Evolutionary conservation across 2,797 vertebrate genomes (phyloP).

Genomic region (Odontamblyopus rebecca): DNA sequence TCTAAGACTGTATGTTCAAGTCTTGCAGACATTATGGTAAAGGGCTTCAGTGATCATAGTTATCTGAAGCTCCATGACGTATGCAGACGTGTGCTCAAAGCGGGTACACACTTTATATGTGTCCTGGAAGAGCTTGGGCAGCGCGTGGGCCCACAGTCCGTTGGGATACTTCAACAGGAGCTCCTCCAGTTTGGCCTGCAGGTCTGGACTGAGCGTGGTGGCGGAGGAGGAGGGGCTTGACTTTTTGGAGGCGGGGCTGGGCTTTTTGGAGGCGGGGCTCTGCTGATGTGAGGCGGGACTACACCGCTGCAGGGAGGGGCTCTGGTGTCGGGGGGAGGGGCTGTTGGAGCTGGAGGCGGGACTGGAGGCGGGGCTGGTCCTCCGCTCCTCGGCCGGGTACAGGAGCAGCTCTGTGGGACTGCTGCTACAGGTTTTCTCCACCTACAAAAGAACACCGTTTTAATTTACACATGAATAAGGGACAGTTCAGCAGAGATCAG

Average conservation of each 20-base stretch:
- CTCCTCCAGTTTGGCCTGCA: conserved; percentile 85
- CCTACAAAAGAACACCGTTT: conserved; percentile 45
- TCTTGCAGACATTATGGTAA: too few species aligned
- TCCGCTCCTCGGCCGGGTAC: conserved; percentile 81
- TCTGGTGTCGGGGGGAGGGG: conserved; percentile 35
- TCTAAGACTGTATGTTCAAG: too few species aligned
- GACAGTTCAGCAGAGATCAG: too few species aligned
- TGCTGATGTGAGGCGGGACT: conserved; percentile 31
- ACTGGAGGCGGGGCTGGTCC: conserved; percentile 27
- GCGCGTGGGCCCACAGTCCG: conserved; percentile 92
- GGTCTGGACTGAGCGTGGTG: conserved; percentile 67
- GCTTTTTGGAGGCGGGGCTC: conserved; percentile 34
- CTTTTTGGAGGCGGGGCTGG: conserved; percentile 27
- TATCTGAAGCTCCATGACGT: neutral
- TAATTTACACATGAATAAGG: too few species aligned
- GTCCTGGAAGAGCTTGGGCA: conserved; percentile 92
- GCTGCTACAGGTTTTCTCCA: conserved; percentile 79
- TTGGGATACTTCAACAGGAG: conserved; percentile 88
- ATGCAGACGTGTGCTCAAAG: neutral
- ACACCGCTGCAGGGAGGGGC: conserved; percentile 32
- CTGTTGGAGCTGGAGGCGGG: conserved; percentile 37
- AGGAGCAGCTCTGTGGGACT: conserved; percentile 84
- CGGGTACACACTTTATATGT: conserved; percentile 76
- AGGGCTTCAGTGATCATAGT: neutral
- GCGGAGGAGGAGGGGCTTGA: conserved; percentile 48